Base-by-base conservation (phyloP, 2,888 invertebrate genomes). In the Linnaemya tessellans region DNA sequence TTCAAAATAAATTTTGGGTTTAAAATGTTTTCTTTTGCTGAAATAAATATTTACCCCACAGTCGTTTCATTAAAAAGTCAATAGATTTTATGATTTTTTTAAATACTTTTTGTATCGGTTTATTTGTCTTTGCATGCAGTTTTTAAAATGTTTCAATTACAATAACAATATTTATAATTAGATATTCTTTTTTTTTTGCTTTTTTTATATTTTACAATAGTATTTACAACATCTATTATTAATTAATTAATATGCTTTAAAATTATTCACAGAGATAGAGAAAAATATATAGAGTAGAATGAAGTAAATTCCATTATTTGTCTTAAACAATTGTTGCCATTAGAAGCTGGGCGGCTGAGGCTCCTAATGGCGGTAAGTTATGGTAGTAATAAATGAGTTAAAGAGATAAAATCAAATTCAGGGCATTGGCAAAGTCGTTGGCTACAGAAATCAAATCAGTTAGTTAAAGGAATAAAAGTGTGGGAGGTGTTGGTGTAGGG, bases 161-260 rank as follows among this genome's bases (percentile, higher is more conserved):
- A 56, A 85, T 86, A 83, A 86, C 80, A 86, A 83, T 86, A 77
- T 65, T 56, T 11, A 80, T 83, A 84, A 46, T 77, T 54, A 78
- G 62, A 71, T 73, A 67, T 78, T 10, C 10, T 68, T 56, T 67
- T 73, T 67, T 60, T 83, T 80, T 70, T 70, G 22, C 46, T 58
- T 46, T 74, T 75, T 58, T 18, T 71, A 43, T 46, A 67, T 73
- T 78, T 81, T 84, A 73, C 56, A 81, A 78, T 74, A 71, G 88
- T 90, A 91, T 91, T 89, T 91, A 91, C 91, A 91, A 89, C 88
- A 86, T 88, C 88, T 87, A 87, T 30, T 88, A 75, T 88, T 73
- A 78, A 84, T 70, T 75, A 80, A 79, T 77, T 79, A 65, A 86
- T 70, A 77, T 65, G 80, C 35, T 80, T 56, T 78, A 77, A 77